Conservation (phyloP, 1,140 invertebrate species). For the Brachionus sp. region DNA sequence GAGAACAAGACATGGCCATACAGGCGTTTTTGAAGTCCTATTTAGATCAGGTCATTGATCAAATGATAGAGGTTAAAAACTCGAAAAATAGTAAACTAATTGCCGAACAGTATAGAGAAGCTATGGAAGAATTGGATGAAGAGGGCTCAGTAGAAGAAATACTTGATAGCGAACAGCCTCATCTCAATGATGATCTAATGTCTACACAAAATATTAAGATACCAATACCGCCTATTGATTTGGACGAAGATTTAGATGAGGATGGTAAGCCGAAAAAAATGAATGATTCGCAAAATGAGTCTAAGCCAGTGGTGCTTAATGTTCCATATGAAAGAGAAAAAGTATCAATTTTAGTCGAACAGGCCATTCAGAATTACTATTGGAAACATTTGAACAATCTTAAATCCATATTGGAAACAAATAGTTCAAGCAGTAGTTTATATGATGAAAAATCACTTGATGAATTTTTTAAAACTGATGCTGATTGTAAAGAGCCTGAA, state of each 20-base stretch:
- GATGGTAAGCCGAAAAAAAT: neutral
- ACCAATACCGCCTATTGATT: constrained; percentile 11
- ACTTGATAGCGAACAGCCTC: neutral
- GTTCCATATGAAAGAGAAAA: constrained; percentile 9
- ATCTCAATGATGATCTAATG: neutral
- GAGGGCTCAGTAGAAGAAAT: neutral
- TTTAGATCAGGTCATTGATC: neutral
- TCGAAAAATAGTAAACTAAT: neutral
- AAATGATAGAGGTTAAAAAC: neutral
- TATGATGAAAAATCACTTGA: neutral
- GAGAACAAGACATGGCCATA: neutral
- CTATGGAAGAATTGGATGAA: neutral
- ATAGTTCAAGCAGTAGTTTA: neutral
- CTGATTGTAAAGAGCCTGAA: neutral
- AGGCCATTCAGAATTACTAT: neutral
- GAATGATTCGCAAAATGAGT: neutral
- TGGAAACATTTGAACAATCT: constrained; percentile 17
- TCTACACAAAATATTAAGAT: constrained; percentile 2
- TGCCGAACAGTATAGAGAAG: constrained; percentile 16
- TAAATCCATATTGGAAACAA: neutral
- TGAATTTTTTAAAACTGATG: neutral
- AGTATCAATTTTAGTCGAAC: neutral
- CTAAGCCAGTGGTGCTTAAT: neutral
- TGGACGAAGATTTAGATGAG: constrained; percentile 17
- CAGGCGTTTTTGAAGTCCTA: neutral